Conservation (phyloP, 2,888 invertebrate genomes). For the Eubasilissa splendida region DNA sequence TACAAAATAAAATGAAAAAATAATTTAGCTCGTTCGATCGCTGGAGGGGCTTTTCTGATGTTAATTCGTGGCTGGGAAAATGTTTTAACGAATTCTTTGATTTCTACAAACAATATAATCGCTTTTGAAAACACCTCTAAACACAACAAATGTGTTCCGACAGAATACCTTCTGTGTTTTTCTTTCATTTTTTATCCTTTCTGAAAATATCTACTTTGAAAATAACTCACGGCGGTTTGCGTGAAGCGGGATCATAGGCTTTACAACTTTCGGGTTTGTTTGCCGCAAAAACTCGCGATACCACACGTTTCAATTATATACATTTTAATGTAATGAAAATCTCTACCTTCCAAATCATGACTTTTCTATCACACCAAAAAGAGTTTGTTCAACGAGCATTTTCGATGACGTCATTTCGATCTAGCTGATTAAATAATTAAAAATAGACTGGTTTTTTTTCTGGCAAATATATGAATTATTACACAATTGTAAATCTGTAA, state of each 20-base stretch:
- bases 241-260: slow-evolving; percentile 37
- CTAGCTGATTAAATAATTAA: too few species aligned
- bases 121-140: slow-evolving; percentile 48
- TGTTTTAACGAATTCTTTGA: slow-evolving; percentile 42
- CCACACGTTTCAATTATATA: slow-evolving; percentile 41
- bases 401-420: too few species aligned
- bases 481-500: too few species aligned
- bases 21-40: slow-evolving; percentile 5
- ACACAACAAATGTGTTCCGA: slow-evolving; percentile 43
- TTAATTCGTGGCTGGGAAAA: slow-evolving; percentile 36
- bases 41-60: slow-evolving; percentile 16
- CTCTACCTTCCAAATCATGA: slow-evolving; percentile 4
- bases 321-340: slow-evolving; percentile 40
- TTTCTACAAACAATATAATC: slow-evolving; percentile 49
- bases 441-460: too few species aligned
- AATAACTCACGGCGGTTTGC: slow-evolving; percentile 40
- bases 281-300: slow-evolving; percentile 33
- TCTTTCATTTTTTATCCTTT: slow-evolving; percentile 42
- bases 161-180: slow-evolving; percentile 46
- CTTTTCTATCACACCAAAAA: slow-evolving; percentile 1
- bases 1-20: slow-evolving; percentile 21
- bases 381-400: neutral
- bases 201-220: slow-evolving; percentile 35
- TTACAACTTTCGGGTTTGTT: slow-evolving; percentile 42
- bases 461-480: too few species aligned